Evolutionary conservation across 2,888 invertebrate species (phyloP).

Genomic region (Cosmia pyralina): DNA sequence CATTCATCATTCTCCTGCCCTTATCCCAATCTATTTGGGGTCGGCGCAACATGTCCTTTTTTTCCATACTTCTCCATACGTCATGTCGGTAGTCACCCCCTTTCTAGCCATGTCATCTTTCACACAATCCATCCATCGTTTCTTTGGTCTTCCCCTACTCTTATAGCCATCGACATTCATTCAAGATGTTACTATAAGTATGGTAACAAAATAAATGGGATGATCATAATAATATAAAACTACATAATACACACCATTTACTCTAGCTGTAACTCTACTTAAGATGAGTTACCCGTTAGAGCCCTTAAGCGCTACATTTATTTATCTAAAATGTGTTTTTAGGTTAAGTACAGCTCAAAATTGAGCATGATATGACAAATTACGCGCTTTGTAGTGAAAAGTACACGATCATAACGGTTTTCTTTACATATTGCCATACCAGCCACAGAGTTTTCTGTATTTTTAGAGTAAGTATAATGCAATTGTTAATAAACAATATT

Average conservation of each 20-base stretch:
- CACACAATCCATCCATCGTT: no score
- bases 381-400: background rate
- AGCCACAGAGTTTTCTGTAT: background rate
- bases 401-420: slow-evolving; percentile 10
- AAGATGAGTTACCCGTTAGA: slow-evolving; percentile 26
- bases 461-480: background rate
- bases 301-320: slow-evolving; percentile 10
- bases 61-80: no score
- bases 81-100: no score
- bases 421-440: background rate
- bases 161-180: no score
- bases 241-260: background rate
- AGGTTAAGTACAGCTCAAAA: slow-evolving; percentile 42
- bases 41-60: no score
- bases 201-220: no score
- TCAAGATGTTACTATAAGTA: no score
- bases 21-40: no score
- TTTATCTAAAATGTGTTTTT: slow-evolving; percentile 13
- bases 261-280: slow-evolving; percentile 1
- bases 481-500: background rate
- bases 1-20: no score
- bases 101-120: no score
- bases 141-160: no score
- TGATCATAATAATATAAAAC: no score
- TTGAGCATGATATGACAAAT: slow-evolving; percentile 16